These are phyloP conservation scores for Anthopleura xanthogrammica DNA, from an alignment of 92 coral and sea anemone species.

Conservation along the genomic window DNA sequence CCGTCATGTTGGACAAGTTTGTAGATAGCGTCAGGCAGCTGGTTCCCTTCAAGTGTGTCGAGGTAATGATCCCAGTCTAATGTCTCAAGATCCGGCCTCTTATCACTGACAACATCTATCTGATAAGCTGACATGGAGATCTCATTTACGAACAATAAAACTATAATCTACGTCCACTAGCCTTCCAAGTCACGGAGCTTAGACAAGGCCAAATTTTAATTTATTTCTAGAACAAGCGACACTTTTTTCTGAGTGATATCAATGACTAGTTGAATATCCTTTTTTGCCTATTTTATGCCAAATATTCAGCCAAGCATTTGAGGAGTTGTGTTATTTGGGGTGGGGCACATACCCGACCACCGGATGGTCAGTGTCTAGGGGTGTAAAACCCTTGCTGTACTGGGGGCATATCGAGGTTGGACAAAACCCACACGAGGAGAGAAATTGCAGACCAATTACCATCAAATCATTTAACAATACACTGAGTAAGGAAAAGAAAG, in stretches of 20 bases:
- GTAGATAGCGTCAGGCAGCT: background rate
- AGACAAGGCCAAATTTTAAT: background rate
- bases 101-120: constrained; percentile 8
- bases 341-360: background rate
- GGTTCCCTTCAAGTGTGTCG: background rate
- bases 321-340: background rate
- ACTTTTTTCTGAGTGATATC: background rate
- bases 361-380: background rate
- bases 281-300: background rate
- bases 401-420: background rate
- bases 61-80: background rate
- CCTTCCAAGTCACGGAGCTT: background rate
- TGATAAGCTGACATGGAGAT: constrained; percentile 1
- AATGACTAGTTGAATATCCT: too few relatives aligned
- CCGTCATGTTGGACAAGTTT: background rate
- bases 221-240: background rate
- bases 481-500: too few relatives aligned
- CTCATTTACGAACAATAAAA: background rate
- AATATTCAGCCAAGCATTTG: background rate
- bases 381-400: background rate
- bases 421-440: background rate
- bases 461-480: background rate
- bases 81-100: constrained; percentile 4
- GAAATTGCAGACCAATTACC: constrained; percentile 1
- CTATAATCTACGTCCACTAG: background rate